These are phyloP conservation scores for Hyperopisus bebe DNA, from an alignment of 2,113 vertebrate genomes.

Conservation along the genomic window DNA sequence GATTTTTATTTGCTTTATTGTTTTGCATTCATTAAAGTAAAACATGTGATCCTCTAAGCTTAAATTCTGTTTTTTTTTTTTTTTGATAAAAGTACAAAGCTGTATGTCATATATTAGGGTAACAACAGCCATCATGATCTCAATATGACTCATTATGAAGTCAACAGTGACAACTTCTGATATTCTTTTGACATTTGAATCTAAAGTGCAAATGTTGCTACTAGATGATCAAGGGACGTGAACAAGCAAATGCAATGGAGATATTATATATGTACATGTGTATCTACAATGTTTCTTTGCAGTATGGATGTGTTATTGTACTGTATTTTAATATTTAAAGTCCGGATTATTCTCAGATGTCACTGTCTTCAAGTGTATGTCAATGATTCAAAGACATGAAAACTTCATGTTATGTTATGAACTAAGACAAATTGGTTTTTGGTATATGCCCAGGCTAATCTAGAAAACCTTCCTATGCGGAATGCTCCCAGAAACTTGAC, in stretches of 20 bases:
- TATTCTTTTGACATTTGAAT: slow-evolving; percentile 5
- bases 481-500: background rate
- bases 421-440: background rate
- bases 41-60: background rate
- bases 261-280: background rate
- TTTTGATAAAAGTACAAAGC: background rate
- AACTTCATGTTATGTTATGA: background rate
- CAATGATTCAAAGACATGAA: background rate
- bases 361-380: background rate
- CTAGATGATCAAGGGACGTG: background rate
- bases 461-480: background rate
- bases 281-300: background rate
- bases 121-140: background rate
- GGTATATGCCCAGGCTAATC: background rate
- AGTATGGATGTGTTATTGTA: background rate
- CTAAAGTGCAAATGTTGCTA: slow-evolving; percentile 3
- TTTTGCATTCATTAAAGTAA: background rate
- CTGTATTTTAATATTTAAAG: background rate
- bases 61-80: background rate
- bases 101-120: background rate
- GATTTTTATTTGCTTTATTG: background rate
- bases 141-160: background rate
- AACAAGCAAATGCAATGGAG: background rate
- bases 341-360: background rate
- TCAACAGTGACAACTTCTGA: background rate